These are phyloP conservation scores for Marmota flaviventris DNA, from an alignment of 2,113 vertebrate genomes.

Conservation along the genomic window DNA sequence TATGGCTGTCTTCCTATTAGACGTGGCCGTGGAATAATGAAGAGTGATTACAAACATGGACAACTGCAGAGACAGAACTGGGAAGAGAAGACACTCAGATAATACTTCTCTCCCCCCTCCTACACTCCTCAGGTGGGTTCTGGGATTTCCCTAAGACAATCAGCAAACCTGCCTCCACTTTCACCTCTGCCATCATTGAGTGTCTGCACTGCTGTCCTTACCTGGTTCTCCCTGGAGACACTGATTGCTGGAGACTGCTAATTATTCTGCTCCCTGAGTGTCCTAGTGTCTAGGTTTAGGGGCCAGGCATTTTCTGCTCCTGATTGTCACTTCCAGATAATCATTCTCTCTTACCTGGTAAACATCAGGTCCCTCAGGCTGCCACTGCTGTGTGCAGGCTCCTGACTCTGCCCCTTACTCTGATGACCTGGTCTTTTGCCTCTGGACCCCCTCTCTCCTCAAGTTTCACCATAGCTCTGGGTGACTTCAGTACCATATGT, in stretches of 20 bases:
- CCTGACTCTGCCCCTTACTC: neutral
- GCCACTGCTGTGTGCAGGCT: neutral
- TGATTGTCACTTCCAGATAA: neutral
- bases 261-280: neutral
- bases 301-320: neutral
- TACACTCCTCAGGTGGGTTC: neutral
- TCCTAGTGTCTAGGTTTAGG: neutral
- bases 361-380: neutral
- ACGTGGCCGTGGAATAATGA: neutral
- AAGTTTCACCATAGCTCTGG: neutral
- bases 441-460: neutral
- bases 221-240: neutral
- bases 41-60: neutral
- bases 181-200: neutral
- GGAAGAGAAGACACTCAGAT: too few species aligned
- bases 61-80: neutral
- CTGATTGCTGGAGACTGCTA: neutral
- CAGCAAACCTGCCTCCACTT: neutral
- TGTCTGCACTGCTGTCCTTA: neutral
- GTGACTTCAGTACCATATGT: neutral
- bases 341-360: neutral
- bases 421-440: neutral
- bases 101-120: neutral
- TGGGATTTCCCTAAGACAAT: neutral
- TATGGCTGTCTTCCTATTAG: neutral